Evolutionary conservation across 1,140 invertebrate genomes (phyloP), one percentile per base, ranked within the genome.

Genomic region (Drosophila orena): DNA sequence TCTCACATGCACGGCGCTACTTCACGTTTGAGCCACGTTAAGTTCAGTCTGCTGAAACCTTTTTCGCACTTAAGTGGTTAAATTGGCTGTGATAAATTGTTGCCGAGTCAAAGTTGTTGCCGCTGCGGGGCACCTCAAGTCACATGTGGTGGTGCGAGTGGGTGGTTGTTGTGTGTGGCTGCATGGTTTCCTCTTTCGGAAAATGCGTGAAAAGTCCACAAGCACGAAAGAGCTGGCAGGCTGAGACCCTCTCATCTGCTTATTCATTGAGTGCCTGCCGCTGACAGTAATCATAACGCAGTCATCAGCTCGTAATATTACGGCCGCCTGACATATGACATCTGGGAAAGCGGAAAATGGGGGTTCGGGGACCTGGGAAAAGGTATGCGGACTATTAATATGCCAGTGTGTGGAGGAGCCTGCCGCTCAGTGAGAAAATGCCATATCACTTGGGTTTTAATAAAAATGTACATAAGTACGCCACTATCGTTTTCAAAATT

Each of bases 81-180:
- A 88, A 88, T 88, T 89, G 84, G 79, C 79, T 83, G 84, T 88
- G 84, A 88, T 88, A 89, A 88, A 88, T 88, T 89, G 84, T 88
- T 77, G 80, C 71, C 62, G 79, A 70, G 76, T 88, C 76, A 89
- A 83, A 89, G 84, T 83, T 77, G 72, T 61, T 89, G 79, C 44
- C 70, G 43, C 78, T 66, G 75, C 66, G 84, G 84, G 81, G 56
- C 77, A 77, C 81, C 81, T 85, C 79, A 71, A 84, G 80, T 83
- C 80, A 57, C 50, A 64, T 57, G 62, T 46, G 54, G 47, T 15
- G 54, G 15, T 15, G 38, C 35, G 35, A 30, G 40, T 4, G 30
- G 43, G 17, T 15, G 46, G 24, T n/a, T 43, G 53, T 47, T 8
- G 12, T 17, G 37, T 27, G n/a, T n/a, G n/a, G n/a, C n/a, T n/a